phyloP scores from a whole-genome alignment of 2,888 invertebrate species.

The Idaea straminata region DNA sequence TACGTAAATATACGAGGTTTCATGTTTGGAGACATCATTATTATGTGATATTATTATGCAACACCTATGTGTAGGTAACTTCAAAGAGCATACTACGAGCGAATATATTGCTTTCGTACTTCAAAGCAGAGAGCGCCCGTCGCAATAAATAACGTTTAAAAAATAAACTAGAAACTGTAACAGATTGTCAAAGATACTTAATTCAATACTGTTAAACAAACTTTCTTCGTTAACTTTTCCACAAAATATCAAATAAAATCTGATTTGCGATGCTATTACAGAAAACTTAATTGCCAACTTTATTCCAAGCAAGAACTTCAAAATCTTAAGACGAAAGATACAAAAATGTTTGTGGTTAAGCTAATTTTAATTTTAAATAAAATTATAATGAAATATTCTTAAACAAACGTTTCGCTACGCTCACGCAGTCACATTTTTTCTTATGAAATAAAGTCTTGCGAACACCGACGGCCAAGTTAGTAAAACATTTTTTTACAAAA shows the following conservation, averaged over 20 bases:
- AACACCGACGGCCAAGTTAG: background rate
- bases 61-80: background rate
- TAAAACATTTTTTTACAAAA: background rate
- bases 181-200: conserved; percentile 1
- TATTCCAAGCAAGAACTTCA: background rate
- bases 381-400: background rate
- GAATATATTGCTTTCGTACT: background rate
- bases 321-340: background rate
- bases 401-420: background rate
- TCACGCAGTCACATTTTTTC: background rate
- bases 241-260: background rate
- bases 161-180: background rate
- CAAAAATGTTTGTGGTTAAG: background rate
- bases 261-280: background rate
- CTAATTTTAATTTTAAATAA: background rate
- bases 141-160: background rate
- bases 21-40: too few relatives aligned
- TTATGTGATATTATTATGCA: background rate
- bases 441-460: too few relatives aligned
- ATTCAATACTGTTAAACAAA: background rate
- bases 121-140: background rate
- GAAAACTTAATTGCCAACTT: conserved; percentile 1
- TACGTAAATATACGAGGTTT: too few relatives aligned
- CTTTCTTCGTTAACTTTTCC: conserved; percentile 1
- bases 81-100: background rate